Evolutionary conservation across 1,140 invertebrate species (phyloP).

Genomic region (Formica exsecta): DNA sequence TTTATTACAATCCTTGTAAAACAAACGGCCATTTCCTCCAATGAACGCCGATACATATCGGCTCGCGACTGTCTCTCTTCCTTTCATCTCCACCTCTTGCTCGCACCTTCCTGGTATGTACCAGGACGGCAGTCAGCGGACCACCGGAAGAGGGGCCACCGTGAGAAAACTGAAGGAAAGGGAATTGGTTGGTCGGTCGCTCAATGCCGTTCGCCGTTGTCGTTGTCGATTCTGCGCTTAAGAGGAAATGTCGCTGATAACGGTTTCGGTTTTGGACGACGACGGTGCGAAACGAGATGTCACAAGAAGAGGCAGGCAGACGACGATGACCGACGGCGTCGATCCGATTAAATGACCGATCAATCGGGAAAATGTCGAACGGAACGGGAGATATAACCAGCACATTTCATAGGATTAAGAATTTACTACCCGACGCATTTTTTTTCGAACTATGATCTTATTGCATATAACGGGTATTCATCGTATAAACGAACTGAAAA

Average conservation of each 20-base stretch:
- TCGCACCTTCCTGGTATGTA: constrained; percentile 48
- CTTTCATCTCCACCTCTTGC: constrained; percentile 54
- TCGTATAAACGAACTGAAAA: neutral
- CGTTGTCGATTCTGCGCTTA: constrained; percentile 65
- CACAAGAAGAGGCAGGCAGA: constrained; percentile 49
- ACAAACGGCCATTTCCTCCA: constrained; percentile 37
- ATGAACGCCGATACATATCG: constrained; percentile 41
- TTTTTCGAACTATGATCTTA: neutral
- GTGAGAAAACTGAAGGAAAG: constrained; percentile 69
- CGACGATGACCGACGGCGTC: constrained; percentile 51
- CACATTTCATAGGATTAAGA: constrained; percentile 36
- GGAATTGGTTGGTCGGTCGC: constrained; percentile 40
- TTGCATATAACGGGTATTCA: neutral
- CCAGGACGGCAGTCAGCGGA: constrained; percentile 49
- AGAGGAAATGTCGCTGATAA: constrained; percentile 71
- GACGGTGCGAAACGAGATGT: constrained; percentile 45
- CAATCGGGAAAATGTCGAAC: constrained; percentile 40
- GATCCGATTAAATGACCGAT: constrained; percentile 44
- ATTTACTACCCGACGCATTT: constrained; percentile 2
- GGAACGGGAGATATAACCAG: constrained; percentile 15
- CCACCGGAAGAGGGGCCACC: constrained; percentile 74
- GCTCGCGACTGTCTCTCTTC: constrained; percentile 23
- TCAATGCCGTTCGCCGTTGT: constrained; percentile 57
- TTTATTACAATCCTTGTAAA: constrained; percentile 29
- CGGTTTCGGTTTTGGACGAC: constrained; percentile 66